Base-by-base conservation (phyloP, 1,140 invertebrate species). In the Heliconius hermathena region DNA sequence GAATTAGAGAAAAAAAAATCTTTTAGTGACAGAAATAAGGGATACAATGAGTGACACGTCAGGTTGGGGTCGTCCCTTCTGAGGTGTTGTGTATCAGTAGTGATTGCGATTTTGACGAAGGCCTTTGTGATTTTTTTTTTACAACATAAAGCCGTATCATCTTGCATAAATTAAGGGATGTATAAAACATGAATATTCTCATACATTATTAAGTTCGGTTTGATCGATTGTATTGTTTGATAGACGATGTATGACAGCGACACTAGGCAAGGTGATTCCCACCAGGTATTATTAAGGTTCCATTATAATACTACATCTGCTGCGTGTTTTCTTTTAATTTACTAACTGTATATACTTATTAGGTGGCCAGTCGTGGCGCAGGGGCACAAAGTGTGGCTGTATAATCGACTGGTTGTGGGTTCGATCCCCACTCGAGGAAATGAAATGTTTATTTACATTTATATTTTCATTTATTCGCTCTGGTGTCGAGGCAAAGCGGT, bases 91-190 rank as follows among this genome's bases (percentile, higher is more conserved):
- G 88, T 94, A 92, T 90, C 91, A 93, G 81, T 86, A 81, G 82
- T 81, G 88, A 90, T 92, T 90, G 92, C 89, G 85, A 91, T 92
- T 92, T 92, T 93, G 92, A 94, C 89, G 88, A 84, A 87, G 88
- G 86, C 84, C 82, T 87, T 93, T 93, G 89, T 93, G 46, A 74
- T 87, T 85, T 88, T 87, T 46, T 90, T 87, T 87, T 82, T 81
- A 86, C 82, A 36, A 36, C 80, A 83, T 84, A 88, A 89, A 87
- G 82, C 78, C 76, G 85, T 87, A 92, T 90, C 91, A 82, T 89
- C 92, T 94, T 93, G 93, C 93, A 94, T 94, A 94, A 92, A 94
- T 94, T 93, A 93, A 88, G 86, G 83, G 85, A 79, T 84, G 85
- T 75, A 81, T 89, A 85, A 80, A 73, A 87, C 83, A 93, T 94